Evolutionary conservation across 2,888 invertebrate species (phyloP).

Genomic region (Lepidochrysops patricia): DNA sequence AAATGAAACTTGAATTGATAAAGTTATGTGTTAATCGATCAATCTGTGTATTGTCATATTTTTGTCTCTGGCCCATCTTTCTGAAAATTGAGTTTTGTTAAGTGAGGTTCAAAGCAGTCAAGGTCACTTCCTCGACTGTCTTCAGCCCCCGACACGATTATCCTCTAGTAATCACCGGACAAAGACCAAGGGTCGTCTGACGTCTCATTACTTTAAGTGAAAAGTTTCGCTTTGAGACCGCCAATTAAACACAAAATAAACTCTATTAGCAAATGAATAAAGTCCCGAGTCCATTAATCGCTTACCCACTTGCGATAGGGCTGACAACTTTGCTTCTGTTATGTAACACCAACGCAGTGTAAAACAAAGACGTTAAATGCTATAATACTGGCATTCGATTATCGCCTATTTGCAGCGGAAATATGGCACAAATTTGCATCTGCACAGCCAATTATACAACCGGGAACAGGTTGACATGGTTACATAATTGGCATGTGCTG

Average conservation of each 20-base stretch:
- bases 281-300: slow-evolving; percentile 9
- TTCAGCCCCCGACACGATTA: slow-evolving; percentile 33
- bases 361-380: slow-evolving; percentile 14
- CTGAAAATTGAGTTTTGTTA: slow-evolving; percentile 14
- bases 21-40: slow-evolving; percentile 8
- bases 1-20: too few relatives aligned
- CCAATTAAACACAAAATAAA: slow-evolving; percentile 16
- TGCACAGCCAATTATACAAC: slow-evolving; percentile 10
- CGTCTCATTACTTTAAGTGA: slow-evolving; percentile 47
- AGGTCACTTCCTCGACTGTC: slow-evolving; percentile 24
- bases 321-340: slow-evolving; percentile 15
- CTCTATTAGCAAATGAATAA: slow-evolving; percentile 12
- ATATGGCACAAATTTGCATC: slow-evolving; percentile 10
- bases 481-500: slow-evolving; percentile 11
- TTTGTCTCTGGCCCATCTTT: slow-evolving; percentile 13
- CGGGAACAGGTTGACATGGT: slow-evolving; percentile 13
- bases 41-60: slow-evolving; percentile 12
- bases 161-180: slow-evolving; percentile 57
- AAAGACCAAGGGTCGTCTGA: slow-evolving; percentile 30
- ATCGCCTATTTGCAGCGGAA: slow-evolving; percentile 3
- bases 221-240: slow-evolving; percentile 47
- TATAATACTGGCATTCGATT: slow-evolving; percentile 10
- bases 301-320: background rate
- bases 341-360: slow-evolving; percentile 13
- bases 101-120: slow-evolving; percentile 16